Evolutionary conservation across 2,797 vertebrate species (phyloP).

Genomic region (Acomys russatus): DNA sequence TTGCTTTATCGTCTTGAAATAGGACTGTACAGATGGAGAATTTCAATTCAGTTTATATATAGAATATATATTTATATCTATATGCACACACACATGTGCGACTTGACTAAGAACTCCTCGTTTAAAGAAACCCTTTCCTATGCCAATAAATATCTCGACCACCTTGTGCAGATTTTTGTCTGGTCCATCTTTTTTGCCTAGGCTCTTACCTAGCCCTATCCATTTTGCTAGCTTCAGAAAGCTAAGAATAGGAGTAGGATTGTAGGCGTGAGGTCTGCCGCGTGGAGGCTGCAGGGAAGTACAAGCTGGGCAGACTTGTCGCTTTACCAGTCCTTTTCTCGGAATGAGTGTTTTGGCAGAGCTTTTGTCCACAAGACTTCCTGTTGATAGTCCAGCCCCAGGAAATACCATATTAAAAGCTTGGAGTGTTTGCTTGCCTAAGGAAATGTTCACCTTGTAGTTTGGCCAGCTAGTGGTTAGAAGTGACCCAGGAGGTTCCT

Average conservation of each 20-base stretch:
- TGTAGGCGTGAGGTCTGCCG: neutral
- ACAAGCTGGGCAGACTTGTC: slow-evolving; percentile 33
- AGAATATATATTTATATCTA: neutral
- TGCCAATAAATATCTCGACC: slow-evolving; percentile 63
- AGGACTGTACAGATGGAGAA: neutral
- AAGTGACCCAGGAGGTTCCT: slow-evolving; percentile 40
- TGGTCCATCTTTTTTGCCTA: slow-evolving; percentile 26
- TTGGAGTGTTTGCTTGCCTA: slow-evolving; percentile 73
- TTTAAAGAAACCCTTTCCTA: slow-evolving; percentile 47
- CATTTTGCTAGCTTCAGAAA: neutral
- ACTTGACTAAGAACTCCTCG: neutral
- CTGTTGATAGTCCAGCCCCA: slow-evolving; percentile 66
- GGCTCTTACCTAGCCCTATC: neutral
- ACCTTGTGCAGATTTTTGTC: neutral
- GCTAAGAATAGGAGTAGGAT: neutral
- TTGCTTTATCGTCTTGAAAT: neutral
- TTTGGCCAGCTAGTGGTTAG: slow-evolving; percentile 65
- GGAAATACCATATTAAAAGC: slow-evolving; percentile 69
- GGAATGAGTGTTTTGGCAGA: slow-evolving; percentile 66
- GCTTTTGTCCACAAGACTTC: slow-evolving; percentile 60
- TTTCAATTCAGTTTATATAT: neutral
- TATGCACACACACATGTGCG: slow-evolving; percentile 10
- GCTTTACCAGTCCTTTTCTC: slow-evolving; percentile 32
- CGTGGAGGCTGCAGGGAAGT: slow-evolving; percentile 38
- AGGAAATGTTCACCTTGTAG: slow-evolving; percentile 72